Base-by-base conservation (phyloP, 2,113 vertebrate genomes). In the Corydoras sp. region DNA sequence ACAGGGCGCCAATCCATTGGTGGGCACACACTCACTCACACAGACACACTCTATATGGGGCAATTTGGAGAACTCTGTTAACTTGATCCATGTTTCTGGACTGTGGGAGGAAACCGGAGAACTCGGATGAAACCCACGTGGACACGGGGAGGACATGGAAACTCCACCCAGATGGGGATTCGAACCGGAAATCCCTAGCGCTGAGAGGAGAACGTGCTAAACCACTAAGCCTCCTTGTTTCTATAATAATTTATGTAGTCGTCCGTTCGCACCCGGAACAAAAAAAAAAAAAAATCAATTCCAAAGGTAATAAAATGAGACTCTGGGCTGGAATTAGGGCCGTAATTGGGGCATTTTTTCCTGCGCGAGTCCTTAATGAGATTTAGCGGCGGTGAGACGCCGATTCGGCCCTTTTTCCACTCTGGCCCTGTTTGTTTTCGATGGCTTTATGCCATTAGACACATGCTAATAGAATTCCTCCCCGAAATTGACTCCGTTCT, bases 401-500 rank as follows among this genome's bases (percentile, higher is more conserved):
- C 43, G 53, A 30, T 58, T 65, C 32, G 62, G 65, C 70, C 81
- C 81, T 71, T 74, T 78, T 74, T 61, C 55, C 62, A 69, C 72
- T 74, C 81, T 82, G 77, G 62, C 71, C 76, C 71, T 85, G 79
- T 86, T 87, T 87, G 79, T 86, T 83, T 82, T 77, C 77, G 76
- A 83, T 81, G 81, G 83, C 81, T 85, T 84, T 80, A 75, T 84
- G 85, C 82, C 79, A 83, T 84, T 74, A 83, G 83, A 85, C 81
- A 84, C 75, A 77, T 79, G 73, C 78, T 87, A 87, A 88, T 85
- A 82, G 81, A 83, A 86, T 86, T 86, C 86, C 79, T 82, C 78
- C 82, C 81, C 79, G 76, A 85, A 86, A 86, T 87, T 79, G 84
- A 81, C 81, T 81, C 53, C 60, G 68, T 80, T 77, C 82, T 77